Evolutionary conservation across 1,140 invertebrate species (phyloP).

Genomic region (Battus philenor): DNA sequence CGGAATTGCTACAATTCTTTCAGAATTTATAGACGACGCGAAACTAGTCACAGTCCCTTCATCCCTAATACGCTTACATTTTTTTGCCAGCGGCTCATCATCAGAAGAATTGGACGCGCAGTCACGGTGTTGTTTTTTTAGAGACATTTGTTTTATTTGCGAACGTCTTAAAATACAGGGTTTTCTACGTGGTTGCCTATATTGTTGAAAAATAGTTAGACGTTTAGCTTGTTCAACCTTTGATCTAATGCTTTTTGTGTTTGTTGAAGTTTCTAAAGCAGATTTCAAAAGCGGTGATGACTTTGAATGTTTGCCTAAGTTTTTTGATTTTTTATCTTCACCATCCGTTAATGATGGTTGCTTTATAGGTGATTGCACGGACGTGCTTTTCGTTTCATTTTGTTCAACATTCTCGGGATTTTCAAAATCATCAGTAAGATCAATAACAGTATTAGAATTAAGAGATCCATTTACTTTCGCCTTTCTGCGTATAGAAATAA

Average conservation of each 20-base stretch:
- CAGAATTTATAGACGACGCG: not conserved
- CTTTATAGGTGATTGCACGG: not conserved
- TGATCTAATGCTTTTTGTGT: too few relatives aligned
- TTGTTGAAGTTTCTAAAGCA: too few relatives aligned
- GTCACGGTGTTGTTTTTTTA: not conserved
- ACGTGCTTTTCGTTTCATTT: not conserved
- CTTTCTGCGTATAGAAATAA: constrained; percentile 42
- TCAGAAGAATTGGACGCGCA: constrained; percentile 40
- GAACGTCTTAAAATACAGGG: not conserved
- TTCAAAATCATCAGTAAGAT: constrained; percentile 33
- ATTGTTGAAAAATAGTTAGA: too few relatives aligned
- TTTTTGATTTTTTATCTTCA: not conserved
- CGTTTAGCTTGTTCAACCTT: too few relatives aligned
- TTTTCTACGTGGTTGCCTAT: not conserved
- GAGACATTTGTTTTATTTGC: not conserved
- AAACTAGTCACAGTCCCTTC: not conserved
- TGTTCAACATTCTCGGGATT: not conserved
- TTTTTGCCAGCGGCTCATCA: constrained; percentile 54
- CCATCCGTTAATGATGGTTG: not conserved
- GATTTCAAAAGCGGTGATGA: too few relatives aligned
- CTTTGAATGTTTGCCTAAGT: not conserved
- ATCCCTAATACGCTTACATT: constrained; percentile 30
- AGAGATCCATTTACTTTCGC: constrained; percentile 24
- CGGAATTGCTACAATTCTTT: not conserved
- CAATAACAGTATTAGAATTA: constrained; percentile 19